These are phyloP conservation scores for Andrena trimmerana DNA, from an alignment of 2,888 invertebrate genomes.

Conservation along the genomic window DNA sequence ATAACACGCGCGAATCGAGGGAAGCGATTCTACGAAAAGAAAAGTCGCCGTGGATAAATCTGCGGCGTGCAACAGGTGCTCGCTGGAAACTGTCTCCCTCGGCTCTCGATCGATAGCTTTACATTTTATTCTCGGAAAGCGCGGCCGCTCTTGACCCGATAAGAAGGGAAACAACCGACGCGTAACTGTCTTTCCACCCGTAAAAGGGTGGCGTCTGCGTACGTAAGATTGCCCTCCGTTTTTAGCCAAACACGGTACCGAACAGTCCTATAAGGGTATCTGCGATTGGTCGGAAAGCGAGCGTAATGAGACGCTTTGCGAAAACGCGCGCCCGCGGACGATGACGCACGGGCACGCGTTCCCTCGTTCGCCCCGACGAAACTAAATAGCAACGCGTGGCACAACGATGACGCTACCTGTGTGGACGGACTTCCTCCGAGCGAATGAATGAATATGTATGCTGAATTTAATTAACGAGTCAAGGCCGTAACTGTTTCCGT, in stretches of 20 bases:
- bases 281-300: conserved; percentile 24
- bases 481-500: conserved; percentile 80
- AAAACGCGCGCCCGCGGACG: conserved; percentile 30
- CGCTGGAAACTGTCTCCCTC: conserved; percentile 38
- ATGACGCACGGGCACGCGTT: conserved; percentile 36
- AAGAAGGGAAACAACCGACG: conserved; percentile 48
- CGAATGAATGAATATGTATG: conserved; percentile 80
- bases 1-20: not conserved
- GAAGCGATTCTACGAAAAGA: not conserved
- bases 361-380: conserved; percentile 9
- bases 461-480: conserved; percentile 79
- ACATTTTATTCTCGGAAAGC: conserved; percentile 47
- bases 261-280: conserved; percentile 47
- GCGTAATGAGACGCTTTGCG: conserved; percentile 23
- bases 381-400: conserved; percentile 48
- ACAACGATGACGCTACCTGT: conserved; percentile 61
- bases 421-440: conserved; percentile 76
- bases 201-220: conserved; percentile 51
- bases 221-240: conserved; percentile 45
- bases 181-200: conserved; percentile 26
- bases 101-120: conserved; percentile 14
- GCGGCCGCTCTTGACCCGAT: conserved; percentile 23
- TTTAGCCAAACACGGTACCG: conserved; percentile 37
- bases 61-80: conserved; percentile 58
- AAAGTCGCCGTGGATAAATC: not conserved